phyloP scores from a whole-genome alignment of 1,140 invertebrate genomes.

The Pseudachorutes palmiensis region DNA sequence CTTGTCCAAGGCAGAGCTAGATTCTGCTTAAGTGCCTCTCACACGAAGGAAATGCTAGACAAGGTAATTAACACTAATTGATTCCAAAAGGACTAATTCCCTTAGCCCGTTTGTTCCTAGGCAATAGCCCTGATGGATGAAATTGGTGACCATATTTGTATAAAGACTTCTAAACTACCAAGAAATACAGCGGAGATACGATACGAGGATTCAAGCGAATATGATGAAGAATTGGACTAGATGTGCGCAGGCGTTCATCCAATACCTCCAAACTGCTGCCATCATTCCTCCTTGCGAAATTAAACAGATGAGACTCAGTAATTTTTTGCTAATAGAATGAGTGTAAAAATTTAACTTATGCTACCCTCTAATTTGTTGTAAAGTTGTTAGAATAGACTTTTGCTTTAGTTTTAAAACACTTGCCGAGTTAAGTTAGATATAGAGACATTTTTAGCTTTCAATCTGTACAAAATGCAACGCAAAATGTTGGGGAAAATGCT shows the following conservation, averaged over 20 bases:
- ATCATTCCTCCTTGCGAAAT: too few species aligned
- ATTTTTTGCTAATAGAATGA: slow-evolving; percentile 1
- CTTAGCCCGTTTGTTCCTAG: too few species aligned
- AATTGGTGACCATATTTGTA: slow-evolving; percentile 58
- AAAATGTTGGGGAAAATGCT: too few species aligned
- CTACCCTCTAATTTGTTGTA: too few species aligned
- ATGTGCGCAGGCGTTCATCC: too few species aligned
- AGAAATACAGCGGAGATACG: slow-evolving; percentile 17
- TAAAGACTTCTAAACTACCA: slow-evolving; percentile 56
- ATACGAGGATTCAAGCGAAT: slow-evolving; percentile 20
- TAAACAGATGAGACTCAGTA: background rate
- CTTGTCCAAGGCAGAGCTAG: slow-evolving; percentile 85
- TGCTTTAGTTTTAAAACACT: background rate
- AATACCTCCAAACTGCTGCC: too few species aligned
- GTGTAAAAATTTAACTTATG: too few species aligned
- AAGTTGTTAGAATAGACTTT: too few species aligned
- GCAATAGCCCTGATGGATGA: slow-evolving; percentile 61
- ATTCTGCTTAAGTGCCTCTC: slow-evolving; percentile 92
- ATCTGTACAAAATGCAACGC: too few species aligned
- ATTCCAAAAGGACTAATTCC: too few species aligned
- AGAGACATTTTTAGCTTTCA: too few species aligned
- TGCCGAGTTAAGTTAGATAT: too few species aligned
- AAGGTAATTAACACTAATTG: slow-evolving; percentile 49
- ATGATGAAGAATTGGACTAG: slow-evolving; percentile 18
- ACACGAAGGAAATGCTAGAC: slow-evolving; percentile 93